Conservation (phyloP, 1,140 invertebrate genomes). For the Drosophila parvula region DNA sequence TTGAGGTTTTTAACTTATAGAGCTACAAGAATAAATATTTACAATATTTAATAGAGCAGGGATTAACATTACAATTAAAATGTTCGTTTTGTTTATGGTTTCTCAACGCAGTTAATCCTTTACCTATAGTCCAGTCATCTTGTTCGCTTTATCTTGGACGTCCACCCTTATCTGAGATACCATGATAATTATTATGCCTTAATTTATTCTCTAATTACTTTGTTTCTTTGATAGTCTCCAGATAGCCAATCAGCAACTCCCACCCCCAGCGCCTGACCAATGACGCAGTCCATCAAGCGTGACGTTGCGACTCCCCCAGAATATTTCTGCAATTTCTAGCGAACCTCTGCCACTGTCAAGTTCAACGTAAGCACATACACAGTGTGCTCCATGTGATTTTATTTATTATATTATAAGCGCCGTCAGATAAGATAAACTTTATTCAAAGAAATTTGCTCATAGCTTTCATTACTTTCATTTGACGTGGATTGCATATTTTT, state of each 20-base stretch:
- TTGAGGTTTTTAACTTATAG: not conserved
- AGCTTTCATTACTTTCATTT: slow-evolving; percentile 10
- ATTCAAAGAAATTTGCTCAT: slow-evolving; percentile 22
- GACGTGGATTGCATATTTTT: slow-evolving; percentile 7
- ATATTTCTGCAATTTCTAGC: slow-evolving; percentile 20
- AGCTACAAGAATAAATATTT: no score
- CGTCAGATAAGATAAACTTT: slow-evolving; percentile 44
- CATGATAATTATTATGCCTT: not conserved
- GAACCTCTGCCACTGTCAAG: slow-evolving; percentile 27
- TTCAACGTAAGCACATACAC: slow-evolving; percentile 22
- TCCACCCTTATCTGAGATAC: not conserved
- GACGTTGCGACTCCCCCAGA: slow-evolving; percentile 19
- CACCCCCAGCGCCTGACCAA: not conserved
- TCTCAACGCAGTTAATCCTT: no score
- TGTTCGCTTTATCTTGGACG: not conserved
- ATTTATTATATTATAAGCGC: slow-evolving; percentile 26
- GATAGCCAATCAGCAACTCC: not conserved
- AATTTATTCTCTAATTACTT: not conserved
- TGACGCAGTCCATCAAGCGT: slow-evolving; percentile 13
- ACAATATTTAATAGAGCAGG: not conserved
- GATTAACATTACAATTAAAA: not conserved
- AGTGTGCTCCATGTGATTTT: slow-evolving; percentile 35
- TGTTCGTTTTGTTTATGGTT: no score
- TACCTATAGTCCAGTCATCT: not conserved
- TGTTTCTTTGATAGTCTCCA: not conserved